phyloP scores from a whole-genome alignment of 2,113 vertebrate species.

The Rousettus leschenaultii region DNA sequence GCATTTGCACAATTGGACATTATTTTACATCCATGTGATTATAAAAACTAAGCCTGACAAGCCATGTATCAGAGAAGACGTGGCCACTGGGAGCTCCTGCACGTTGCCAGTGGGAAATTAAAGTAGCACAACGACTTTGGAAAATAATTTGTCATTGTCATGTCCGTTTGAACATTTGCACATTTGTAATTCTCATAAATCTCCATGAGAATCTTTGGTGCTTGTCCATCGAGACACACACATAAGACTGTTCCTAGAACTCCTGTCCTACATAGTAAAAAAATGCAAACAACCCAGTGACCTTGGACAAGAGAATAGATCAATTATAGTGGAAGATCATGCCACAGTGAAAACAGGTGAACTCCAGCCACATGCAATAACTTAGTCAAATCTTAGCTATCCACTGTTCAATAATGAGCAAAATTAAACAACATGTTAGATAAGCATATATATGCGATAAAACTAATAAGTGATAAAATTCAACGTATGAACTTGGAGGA shows the following conservation, averaged over 20 bases:
- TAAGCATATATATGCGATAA: fast-evolving
- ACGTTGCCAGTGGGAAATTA: background rate
- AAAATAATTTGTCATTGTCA: background rate
- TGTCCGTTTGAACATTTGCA: background rate
- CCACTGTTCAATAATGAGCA: background rate
- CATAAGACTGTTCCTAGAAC: background rate
- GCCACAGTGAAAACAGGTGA: background rate
- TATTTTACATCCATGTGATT: background rate
- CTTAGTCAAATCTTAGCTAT: background rate
- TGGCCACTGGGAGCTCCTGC: background rate
- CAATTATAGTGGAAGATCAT: background rate
- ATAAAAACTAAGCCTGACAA: background rate
- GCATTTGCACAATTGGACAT: background rate
- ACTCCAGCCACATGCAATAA: background rate
- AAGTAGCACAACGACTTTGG: background rate
- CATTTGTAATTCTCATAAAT: background rate
- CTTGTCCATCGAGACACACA: background rate
- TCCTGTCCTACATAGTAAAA: background rate
- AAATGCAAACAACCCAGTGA: background rate
- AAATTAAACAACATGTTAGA: background rate
- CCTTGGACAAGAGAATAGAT: background rate
- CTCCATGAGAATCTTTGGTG: background rate
- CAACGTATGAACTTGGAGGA: background rate
- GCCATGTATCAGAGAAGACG: background rate
- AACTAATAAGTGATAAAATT: background rate